Conservation (phyloP, 30 jellyfish, hydroid and myxozoan genomes). For the Turritopsis dohrnii region DNA sequence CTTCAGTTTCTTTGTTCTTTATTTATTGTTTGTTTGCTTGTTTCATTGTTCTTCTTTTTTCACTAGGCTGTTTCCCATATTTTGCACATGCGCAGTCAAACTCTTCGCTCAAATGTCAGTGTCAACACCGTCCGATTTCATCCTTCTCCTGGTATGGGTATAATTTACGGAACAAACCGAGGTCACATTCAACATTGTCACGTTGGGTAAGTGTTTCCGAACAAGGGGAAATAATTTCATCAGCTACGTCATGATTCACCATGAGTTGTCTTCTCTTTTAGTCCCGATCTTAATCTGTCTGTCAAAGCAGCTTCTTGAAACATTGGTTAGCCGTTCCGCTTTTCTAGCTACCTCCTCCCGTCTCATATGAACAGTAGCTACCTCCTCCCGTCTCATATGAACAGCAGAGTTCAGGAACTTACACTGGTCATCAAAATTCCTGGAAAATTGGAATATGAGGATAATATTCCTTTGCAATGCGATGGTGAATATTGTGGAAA, state of each 20-base stretch:
- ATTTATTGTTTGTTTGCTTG: no score
- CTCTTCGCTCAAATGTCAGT: conserved; percentile 41
- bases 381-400: no score
- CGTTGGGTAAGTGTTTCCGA: conserved; percentile 46
- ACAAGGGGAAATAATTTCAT: not conserved
- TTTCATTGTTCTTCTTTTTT: not conserved
- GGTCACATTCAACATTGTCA: conserved; percentile 82
- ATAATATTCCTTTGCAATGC: no score
- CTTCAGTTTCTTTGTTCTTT: no score
- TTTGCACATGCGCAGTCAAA: conserved; percentile 35
- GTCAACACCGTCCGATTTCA: conserved; percentile 84
- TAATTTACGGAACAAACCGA: conserved; percentile 76
- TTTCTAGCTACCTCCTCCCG: no score
- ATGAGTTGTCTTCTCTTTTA: not conserved
- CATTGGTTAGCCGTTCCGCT: no score
- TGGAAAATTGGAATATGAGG: no score
- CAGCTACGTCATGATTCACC: not conserved
- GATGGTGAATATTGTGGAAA: no score
- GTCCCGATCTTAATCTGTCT: not conserved
- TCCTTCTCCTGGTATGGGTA: conserved; percentile 86
- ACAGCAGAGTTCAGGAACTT: no score
- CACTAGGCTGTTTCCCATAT: conserved; percentile 43
- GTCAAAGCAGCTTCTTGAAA: no score
- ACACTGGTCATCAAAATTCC: no score
- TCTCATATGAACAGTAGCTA: no score